These are phyloP conservation scores for Pseudachorutes palmiensis DNA, from an alignment of 1,140 invertebrate species.

Conservation along the genomic window DNA sequence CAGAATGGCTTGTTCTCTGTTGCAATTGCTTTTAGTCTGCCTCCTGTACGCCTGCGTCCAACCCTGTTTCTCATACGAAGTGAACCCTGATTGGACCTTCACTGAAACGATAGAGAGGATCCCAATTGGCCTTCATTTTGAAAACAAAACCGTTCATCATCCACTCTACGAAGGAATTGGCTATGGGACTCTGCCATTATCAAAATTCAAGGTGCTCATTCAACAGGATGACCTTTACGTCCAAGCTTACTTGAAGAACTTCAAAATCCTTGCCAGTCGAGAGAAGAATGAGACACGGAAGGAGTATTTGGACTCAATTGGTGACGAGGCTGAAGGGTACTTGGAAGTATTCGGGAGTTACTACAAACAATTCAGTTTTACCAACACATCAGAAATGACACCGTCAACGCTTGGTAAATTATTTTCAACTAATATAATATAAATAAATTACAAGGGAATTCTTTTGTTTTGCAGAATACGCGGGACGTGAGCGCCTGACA, in stretches of 20 bases:
- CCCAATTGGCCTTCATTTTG: background rate
- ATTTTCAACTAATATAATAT: too few species aligned
- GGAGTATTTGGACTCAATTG: background rate
- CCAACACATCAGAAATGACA: background rate
- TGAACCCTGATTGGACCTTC: background rate
- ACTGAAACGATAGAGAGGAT: background rate
- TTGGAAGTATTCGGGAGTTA: background rate
- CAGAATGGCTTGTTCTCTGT: too few species aligned
- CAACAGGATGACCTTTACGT: constrained; percentile 25
- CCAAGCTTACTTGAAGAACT: constrained; percentile 7
- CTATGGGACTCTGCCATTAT: constrained; percentile 2
- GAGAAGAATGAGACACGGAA: constrained; percentile 1
- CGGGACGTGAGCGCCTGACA: background rate
- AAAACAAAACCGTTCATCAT: background rate
- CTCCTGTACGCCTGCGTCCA: background rate
- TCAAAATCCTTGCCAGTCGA: constrained; percentile 5
- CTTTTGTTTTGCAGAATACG: background rate
- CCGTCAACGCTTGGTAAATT: background rate
- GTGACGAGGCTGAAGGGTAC: background rate
- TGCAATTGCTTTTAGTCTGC: background rate
- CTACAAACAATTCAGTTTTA: constrained; percentile 4
- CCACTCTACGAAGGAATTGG: constrained; percentile 3
- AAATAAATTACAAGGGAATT: background rate
- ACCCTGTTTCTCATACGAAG: background rate
- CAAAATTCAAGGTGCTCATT: constrained; percentile 12